Evolutionary conservation across 64 coral and sea anemone species (phyloP).

Genomic region (Acropora yongei): DNA sequence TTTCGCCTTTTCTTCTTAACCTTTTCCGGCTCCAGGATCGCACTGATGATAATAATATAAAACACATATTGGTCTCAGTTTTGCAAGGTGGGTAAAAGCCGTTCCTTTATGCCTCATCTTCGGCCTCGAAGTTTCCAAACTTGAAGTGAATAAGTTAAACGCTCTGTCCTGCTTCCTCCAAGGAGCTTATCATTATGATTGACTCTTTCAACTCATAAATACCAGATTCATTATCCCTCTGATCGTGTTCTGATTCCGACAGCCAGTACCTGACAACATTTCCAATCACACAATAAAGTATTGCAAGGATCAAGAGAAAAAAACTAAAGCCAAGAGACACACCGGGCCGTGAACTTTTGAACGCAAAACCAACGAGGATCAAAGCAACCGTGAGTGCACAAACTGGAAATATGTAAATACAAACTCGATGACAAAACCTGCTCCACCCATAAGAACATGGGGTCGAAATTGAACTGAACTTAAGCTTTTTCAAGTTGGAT

Average conservation of each 20-base stretch:
- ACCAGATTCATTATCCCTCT: neutral
- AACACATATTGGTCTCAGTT: too few relatives aligned
- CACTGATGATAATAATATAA: too few relatives aligned
- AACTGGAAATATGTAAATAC: slow-evolving; percentile 11
- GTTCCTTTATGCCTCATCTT: too few relatives aligned
- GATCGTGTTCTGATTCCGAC: neutral
- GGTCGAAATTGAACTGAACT: neutral
- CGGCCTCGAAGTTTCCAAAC: too few relatives aligned
- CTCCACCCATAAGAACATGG: neutral
- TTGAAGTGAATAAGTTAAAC: neutral
- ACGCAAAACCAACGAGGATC: neutral
- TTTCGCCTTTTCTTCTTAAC: too few relatives aligned
- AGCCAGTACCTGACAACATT: neutral
- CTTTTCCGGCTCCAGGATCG: too few relatives aligned
- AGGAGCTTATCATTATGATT: neutral
- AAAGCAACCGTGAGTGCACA: neutral
- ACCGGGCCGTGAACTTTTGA: slow-evolving; percentile 5
- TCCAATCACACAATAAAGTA: slow-evolving; percentile 15
- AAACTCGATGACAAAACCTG: neutral
- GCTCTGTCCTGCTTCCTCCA: neutral
- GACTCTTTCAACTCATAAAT: neutral
- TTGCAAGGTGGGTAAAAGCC: too few relatives aligned
- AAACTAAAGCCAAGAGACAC: slow-evolving; percentile 27
- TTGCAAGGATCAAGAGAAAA: slow-evolving; percentile 16
- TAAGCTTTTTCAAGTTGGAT: neutral